phyloP scores from a whole-genome alignment of 2,888 invertebrate species.

The Chrysolina americana region DNA sequence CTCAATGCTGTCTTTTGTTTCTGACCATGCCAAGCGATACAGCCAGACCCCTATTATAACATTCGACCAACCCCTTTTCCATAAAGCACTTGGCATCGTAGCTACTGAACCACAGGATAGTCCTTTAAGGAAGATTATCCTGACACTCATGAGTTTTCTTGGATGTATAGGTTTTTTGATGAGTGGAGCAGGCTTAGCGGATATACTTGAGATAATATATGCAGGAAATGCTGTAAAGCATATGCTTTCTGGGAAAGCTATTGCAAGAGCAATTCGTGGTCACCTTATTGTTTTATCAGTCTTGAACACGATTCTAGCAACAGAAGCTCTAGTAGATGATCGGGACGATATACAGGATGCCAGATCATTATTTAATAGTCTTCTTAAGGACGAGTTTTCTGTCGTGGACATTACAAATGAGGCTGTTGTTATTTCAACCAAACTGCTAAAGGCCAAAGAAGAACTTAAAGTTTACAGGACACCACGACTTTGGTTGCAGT shows the following conservation, averaged over 20 bases:
- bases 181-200: not conserved
- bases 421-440: not conserved
- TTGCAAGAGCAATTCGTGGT: constrained; percentile 2
- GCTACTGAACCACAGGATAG: not conserved
- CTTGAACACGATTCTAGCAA: not conserved
- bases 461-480: not conserved
- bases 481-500: not conserved
- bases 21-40: constrained; percentile 1
- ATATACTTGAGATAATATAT: not conserved
- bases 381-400: not conserved
- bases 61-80: not conserved
- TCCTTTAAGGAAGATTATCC: not conserved
- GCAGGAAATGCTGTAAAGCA: constrained; percentile 3
- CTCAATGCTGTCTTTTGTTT: not conserved
- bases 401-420: not conserved
- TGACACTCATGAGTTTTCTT: not conserved
- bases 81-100: not conserved
- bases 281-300: constrained; percentile 1
- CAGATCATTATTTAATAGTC: not conserved
- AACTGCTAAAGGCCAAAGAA: not conserved
- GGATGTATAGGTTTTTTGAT: not conserved
- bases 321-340: not conserved
- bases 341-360: not conserved
- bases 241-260: constrained; percentile 11
- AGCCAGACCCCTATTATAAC: not conserved